A percentile compares a stretch with the other conserved stretches of the same genome.
Evolutionary conservation across 2,888 invertebrate species (phyloP).

Genomic region (Girardia tigrina): DNA sequence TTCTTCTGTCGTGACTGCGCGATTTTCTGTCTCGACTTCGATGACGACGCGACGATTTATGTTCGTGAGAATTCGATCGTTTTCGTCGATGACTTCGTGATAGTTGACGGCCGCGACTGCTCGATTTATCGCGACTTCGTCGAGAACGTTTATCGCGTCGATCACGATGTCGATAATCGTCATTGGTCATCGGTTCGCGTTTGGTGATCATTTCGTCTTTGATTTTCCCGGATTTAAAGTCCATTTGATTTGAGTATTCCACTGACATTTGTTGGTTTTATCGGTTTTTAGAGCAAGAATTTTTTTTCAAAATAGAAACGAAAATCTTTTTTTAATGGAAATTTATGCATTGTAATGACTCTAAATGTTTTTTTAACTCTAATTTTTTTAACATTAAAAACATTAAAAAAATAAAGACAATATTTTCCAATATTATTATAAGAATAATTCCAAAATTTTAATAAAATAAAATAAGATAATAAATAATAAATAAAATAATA

Average conservation of each 20-base stretch:
- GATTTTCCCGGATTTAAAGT: no score
- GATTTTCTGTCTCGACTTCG: background rate
- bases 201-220: background rate
- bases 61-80: background rate
- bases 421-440: no score
- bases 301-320: background rate
- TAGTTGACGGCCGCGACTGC: background rate
- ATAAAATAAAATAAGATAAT: no score
- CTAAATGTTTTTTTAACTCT: no score
- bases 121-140: background rate
- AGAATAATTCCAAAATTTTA: no score
- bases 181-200: background rate
- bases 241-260: constrained; percentile 23
- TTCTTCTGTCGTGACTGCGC: background rate
- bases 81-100: constrained; percentile 8
- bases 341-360: background rate
- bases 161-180: background rate
- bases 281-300: no score
- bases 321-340: background rate
- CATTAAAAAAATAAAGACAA: no score
- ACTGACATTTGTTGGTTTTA: background rate
- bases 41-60: background rate
- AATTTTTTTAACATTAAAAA: no score
- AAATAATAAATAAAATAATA: no score
- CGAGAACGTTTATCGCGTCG: background rate